These are phyloP conservation scores for Deilephila elpenor DNA, from an alignment of 2,888 invertebrate species.

Conservation along the genomic window DNA sequence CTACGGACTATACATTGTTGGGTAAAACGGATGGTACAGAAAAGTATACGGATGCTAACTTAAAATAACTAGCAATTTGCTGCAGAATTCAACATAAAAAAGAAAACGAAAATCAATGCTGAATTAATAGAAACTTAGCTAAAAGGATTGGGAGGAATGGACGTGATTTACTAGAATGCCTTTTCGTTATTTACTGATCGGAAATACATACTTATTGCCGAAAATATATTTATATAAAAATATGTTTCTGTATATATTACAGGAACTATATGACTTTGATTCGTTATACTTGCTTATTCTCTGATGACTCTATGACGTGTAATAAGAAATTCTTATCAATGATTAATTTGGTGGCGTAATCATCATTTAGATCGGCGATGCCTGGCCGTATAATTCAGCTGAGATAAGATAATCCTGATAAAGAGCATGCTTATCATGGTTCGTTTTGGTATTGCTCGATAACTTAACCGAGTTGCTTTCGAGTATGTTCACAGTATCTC, in stretches of 20 bases:
- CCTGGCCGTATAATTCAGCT: slow-evolving; percentile 69
- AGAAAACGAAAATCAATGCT: neutral
- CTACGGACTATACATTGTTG: too few relatives aligned
- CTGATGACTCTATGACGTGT: slow-evolving; percentile 18
- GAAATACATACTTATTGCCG: neutral
- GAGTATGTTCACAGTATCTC: slow-evolving; percentile 21
- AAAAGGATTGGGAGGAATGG: neutral
- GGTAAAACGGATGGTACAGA: neutral
- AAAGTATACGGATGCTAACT: neutral
- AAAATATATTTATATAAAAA: neutral
- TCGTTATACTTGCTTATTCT: neutral
- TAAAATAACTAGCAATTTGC: neutral
- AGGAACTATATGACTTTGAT: too few relatives aligned
- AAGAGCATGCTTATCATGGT: slow-evolving; percentile 53
- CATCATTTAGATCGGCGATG: slow-evolving; percentile 63
- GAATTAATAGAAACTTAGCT: neutral
- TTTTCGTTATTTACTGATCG: neutral
- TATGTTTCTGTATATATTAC: neutral
- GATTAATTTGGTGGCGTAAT: slow-evolving; percentile 73
- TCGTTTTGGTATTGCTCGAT: slow-evolving; percentile 51
- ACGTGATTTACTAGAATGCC: neutral
- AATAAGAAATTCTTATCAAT: slow-evolving; percentile 47
- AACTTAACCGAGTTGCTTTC: slow-evolving; percentile 32
- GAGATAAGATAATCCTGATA: slow-evolving; percentile 76
- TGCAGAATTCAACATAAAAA: neutral